A percentile compares a stretch with the other conserved stretches of the same genome.
phyloP scores from a whole-genome alignment of 2,888 invertebrate species.

The Hyles lineata region DNA sequence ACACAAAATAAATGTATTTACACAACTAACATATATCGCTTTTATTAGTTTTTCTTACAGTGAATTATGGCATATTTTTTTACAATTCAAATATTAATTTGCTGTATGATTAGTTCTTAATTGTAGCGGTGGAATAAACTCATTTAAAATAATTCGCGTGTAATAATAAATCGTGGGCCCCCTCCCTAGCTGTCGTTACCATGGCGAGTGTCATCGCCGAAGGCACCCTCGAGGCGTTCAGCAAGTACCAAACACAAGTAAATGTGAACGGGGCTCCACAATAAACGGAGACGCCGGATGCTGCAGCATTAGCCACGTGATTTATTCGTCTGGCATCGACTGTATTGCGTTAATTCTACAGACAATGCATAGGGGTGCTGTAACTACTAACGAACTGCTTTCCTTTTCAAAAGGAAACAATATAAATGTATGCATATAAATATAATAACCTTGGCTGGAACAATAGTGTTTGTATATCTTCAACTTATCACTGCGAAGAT shows the following conservation, averaged over 20 bases:
- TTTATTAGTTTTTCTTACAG: not conserved
- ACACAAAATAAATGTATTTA: constrained; percentile 16
- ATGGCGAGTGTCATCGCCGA: constrained; percentile 38
- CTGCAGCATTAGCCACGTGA: constrained; percentile 77
- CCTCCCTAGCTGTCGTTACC: constrained; percentile 63
- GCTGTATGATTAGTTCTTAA: constrained; percentile 2
- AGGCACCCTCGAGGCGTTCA: constrained; percentile 28
- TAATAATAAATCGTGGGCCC: constrained; percentile 74
- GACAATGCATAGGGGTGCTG: constrained; percentile 67
- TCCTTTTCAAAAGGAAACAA: constrained; percentile 52
- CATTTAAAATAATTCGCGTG: constrained; percentile 62
- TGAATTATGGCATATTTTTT: not conserved
- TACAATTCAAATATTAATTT: not conserved
- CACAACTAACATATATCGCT: constrained; percentile 8
- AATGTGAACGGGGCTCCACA: constrained; percentile 61
- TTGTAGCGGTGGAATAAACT: not conserved
- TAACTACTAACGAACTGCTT: constrained; percentile 48
- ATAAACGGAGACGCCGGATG: constrained; percentile 77
- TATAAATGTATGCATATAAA: constrained; percentile 44
- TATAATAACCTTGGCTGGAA: not conserved
- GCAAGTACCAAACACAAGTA: constrained; percentile 57
- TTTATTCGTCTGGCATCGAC: constrained; percentile 81
- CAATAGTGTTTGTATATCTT: not conserved
- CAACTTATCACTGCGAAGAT: not conserved
- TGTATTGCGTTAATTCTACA: constrained; percentile 70